Conservation (phyloP, 2,113 vertebrate species). For the Proterorhinus semilunaris region DNA sequence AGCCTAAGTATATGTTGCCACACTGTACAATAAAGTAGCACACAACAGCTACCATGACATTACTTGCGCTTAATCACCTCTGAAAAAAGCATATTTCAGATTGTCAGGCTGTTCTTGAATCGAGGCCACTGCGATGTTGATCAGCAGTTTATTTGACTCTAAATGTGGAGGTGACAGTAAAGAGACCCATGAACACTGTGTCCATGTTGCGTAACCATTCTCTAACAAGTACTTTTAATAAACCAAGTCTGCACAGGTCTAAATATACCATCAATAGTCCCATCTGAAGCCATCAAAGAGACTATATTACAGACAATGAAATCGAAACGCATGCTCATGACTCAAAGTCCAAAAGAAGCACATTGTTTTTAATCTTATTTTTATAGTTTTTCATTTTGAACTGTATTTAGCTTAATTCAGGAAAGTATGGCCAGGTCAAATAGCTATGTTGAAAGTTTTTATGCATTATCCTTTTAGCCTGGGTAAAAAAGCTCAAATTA, state of each 20-base stretch:
- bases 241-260: not conserved
- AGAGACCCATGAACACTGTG: not conserved
- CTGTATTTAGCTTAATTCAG: no score
- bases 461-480: no score
- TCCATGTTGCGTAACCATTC: not conserved
- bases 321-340: not conserved
- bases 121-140: not conserved
- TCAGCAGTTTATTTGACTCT: not conserved
- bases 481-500: no score
- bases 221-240: slow-evolving; percentile 13
- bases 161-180: slow-evolving; percentile 4
- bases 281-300: not conserved
- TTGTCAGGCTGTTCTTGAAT: not conserved
- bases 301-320: not conserved
- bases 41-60: no score
- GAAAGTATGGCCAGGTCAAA: no score
- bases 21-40: no score
- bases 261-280: slow-evolving; percentile 5
- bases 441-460: no score
- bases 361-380: not conserved
- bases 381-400: not conserved
- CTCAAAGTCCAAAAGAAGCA: not conserved
- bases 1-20: no score
- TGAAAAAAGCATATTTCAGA: no score
- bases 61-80: no score